Percentiles rank a stretch among this genome's conserved stretches.
phyloP scores from a whole-genome alignment of 2,113 vertebrate species.

The Stercorarius parasiticus region DNA sequence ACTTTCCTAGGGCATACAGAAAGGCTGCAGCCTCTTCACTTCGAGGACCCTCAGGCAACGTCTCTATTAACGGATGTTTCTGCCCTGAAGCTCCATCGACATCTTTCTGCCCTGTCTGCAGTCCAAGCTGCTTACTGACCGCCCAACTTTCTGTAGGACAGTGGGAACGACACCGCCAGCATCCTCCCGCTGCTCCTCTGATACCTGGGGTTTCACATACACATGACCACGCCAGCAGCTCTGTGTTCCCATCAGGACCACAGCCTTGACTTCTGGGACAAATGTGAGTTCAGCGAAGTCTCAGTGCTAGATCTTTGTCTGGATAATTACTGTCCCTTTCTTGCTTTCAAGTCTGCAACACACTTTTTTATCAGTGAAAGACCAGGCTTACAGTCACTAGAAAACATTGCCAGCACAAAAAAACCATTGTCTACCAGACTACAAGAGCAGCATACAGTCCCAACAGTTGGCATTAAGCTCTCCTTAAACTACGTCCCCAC shows the following conservation, averaged over 20 bases:
- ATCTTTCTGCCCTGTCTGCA: neutral
- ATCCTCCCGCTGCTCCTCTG: neutral
- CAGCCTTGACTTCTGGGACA: neutral
- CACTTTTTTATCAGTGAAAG: neutral
- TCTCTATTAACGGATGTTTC: neutral
- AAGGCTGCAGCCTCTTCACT: neutral
- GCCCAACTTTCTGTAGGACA: neutral
- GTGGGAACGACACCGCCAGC: neutral
- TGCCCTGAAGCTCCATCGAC: neutral
- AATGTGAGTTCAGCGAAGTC: neutral
- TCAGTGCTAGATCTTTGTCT: neutral
- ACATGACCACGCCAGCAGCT: neutral
- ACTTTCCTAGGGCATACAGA: neutral
- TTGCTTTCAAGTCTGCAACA: neutral
- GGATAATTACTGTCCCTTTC: neutral
- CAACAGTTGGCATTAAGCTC: neutral
- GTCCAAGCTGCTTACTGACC: accelerated
- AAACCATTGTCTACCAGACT: neutral
- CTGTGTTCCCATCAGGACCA: neutral
- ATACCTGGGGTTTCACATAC: neutral
- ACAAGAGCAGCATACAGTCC: neutral
- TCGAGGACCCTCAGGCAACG: neutral
- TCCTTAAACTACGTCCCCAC: neutral
- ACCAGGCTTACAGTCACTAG: neutral
- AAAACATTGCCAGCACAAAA: neutral